Base-by-base conservation (phyloP, 2,797 vertebrate species). In the Chelmon rostratus region DNA sequence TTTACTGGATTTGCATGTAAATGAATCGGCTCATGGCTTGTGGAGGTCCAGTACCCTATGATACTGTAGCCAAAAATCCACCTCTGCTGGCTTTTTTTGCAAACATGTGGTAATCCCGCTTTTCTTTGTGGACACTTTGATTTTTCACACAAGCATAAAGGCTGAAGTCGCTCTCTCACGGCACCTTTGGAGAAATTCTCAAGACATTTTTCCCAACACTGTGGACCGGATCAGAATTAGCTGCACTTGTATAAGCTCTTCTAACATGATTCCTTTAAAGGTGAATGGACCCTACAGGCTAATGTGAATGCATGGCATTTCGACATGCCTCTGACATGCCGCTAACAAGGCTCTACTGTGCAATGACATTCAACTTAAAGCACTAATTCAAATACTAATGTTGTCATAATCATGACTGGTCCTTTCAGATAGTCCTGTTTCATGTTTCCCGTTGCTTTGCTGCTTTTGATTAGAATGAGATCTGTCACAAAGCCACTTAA, bases 341-440 rank as follows among this genome's bases (percentile, higher is more conserved):
- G 72, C 58, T 67, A 68, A 85, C 86, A 84, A 81, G 76, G 44
- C 59, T 65, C 46, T 10, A 67, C 66, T 68, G 58, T 64, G 71
- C 59, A 35, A 49, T 88, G 88, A 89, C 89, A 91, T 90, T 89
- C 91, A 61, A 84, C 38, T 82, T 61, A 70, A 50, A 77, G 40
- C 49, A 62, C 62, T 67, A 59, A 89, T 81, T 87, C 75, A 77
- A 81, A 87, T 78, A 70, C 73, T 82, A 42, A 56, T 56, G 44
- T 42, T 52, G 38, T 42, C 47, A 31, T 33, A 49, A 58, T 77
- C 52, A 50, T 46, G 63, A 85, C 67, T 59, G 1, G 28, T 53
- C 23, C 15, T 61, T 53, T 47, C 5, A 53, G 25, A 54, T 19
- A 25, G 40, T 38, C 5, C 28, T 3, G 37, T 10, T 54, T 12